These are phyloP conservation scores for Mustela nigripes DNA, from an alignment of 2,113 vertebrate species.

Conservation along the genomic window DNA sequence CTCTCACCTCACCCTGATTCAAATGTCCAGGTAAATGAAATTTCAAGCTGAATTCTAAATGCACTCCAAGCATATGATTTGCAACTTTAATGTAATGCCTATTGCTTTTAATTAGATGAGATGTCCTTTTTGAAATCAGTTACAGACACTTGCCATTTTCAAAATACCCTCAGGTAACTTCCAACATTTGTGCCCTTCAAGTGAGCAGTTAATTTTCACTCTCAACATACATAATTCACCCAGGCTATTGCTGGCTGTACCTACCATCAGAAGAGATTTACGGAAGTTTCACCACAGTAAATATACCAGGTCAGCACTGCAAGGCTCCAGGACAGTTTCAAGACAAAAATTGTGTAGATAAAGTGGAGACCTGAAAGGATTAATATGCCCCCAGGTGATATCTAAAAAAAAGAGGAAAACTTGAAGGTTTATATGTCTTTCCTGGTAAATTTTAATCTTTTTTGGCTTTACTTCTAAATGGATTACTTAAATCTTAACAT, in stretches of 20 bases:
- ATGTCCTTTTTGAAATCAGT: slow-evolving; percentile 59
- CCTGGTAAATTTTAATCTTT: slow-evolving; percentile 15
- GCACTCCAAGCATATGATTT: slow-evolving; percentile 28
- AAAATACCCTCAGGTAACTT: slow-evolving; percentile 69
- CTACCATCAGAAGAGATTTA: slow-evolving; percentile 49
- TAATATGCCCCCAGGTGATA: not conserved
- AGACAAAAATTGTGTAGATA: slow-evolving; percentile 64
- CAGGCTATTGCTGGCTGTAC: not conserved
- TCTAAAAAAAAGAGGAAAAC: slow-evolving; percentile 28
- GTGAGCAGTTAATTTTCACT: not conserved
- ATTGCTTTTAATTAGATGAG: slow-evolving; percentile 44
- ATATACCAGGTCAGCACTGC: slow-evolving; percentile 53
- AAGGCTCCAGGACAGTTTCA: not conserved
- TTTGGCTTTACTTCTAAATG: slow-evolving; percentile 48
- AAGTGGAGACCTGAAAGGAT: slow-evolving; percentile 43
- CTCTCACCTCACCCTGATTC: not conserved
- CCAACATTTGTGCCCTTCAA: slow-evolving; percentile 68
- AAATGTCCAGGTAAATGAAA: not conserved
- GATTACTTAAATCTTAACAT: slow-evolving; percentile 56
- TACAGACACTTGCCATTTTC: slow-evolving; percentile 63
- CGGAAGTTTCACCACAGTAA: slow-evolving; percentile 38
- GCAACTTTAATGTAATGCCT: slow-evolving; percentile 12
- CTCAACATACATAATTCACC: slow-evolving; percentile 59
- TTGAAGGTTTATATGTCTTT: not conserved
- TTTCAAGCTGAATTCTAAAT: slow-evolving; percentile 25